These are phyloP conservation scores for Clitarchus hookeri DNA, from an alignment of 2,888 invertebrate species.

Conservation along the genomic window DNA sequence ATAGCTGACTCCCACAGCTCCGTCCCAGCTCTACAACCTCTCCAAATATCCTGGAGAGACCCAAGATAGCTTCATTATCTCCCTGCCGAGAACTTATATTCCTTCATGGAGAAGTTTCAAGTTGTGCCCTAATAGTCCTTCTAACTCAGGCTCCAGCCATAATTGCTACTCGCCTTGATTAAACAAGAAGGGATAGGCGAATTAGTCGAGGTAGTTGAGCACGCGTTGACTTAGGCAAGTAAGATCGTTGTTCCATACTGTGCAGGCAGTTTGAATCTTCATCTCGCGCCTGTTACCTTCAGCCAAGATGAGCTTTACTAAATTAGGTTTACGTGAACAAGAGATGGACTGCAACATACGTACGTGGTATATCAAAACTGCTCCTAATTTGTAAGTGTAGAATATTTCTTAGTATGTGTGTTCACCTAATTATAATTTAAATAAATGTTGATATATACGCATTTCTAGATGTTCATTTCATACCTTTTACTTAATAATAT, in stretches of 20 bases:
- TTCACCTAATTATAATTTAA: too few relatives aligned
- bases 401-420: too few relatives aligned
- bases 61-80: slow-evolving; percentile 8
- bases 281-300: not conserved
- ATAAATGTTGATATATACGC: too few relatives aligned
- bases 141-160: not conserved
- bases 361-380: not conserved
- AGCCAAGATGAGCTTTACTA: not conserved
- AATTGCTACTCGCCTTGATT: slow-evolving; percentile 6
- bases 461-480: too few relatives aligned
- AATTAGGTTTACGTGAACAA: not conserved
- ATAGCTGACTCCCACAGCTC: too few relatives aligned
- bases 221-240: not conserved
- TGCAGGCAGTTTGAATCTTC: not conserved
- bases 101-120: not conserved
- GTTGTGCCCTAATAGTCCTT: not conserved
- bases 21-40: not conserved
- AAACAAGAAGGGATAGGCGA: slow-evolving; percentile 8
- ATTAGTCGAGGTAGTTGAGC: not conserved
- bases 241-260: not conserved
- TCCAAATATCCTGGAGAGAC: not conserved
- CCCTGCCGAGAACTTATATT: not conserved
- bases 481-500: too few relatives aligned
- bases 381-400: too few relatives aligned
- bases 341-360: not conserved